Conservation (phyloP, 1,140 invertebrate genomes). For the Papilio helenus region DNA sequence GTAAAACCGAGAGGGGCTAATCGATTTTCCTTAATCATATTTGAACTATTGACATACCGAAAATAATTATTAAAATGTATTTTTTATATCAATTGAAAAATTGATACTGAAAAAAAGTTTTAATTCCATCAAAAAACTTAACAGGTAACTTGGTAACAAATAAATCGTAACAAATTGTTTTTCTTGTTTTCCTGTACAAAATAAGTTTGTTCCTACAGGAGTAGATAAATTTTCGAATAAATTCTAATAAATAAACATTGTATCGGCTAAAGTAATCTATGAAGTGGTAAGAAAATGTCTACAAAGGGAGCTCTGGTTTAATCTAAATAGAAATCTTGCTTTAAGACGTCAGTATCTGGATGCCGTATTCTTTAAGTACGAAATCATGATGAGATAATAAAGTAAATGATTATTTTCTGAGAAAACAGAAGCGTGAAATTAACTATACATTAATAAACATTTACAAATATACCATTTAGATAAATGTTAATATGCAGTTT, state of each 20-base stretch:
- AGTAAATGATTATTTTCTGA: background rate
- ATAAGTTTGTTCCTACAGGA: background rate
- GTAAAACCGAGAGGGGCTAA: too few species aligned
- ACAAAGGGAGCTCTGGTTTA: background rate
- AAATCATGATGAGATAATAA: background rate
- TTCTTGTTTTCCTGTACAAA: background rate
- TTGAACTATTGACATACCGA: too few species aligned
- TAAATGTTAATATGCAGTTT: too few species aligned
- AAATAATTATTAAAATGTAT: too few species aligned
- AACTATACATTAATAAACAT: background rate
- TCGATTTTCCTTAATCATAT: too few species aligned
- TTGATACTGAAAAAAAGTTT: too few species aligned
- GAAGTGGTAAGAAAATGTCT: conserved; percentile 1
- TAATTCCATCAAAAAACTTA: too few species aligned
- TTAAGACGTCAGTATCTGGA: background rate
- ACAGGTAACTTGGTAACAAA: background rate
- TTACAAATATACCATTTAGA: background rate
- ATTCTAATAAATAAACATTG: conserved; percentile 7
- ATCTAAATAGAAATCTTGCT: conserved; percentile 17
- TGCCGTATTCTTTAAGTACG: background rate
- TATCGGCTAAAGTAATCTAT: background rate
- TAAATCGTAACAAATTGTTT: background rate
- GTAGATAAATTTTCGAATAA: background rate
- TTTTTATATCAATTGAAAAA: too few species aligned
- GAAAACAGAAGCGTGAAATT: background rate